A percentile compares a stretch with the other conserved stretches of the same genome.
Conservation (phyloP, 2,888 invertebrate species). For the Drosophila leonis region DNA sequence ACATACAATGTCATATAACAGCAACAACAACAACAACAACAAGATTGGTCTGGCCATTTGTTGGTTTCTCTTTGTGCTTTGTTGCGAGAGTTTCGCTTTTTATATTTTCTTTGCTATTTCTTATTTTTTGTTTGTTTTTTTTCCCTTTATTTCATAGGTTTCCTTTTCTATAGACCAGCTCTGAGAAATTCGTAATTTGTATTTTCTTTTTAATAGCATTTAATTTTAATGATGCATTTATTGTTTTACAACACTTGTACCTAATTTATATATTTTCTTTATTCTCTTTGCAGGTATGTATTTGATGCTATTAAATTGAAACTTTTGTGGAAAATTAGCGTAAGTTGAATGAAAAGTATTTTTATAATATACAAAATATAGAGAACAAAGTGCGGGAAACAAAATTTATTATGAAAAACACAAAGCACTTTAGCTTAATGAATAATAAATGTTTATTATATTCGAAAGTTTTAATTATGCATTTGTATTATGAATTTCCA, state of each 20-base stretch:
- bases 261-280: neutral
- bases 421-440: too few relatives aligned
- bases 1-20: slow-evolving; percentile 28
- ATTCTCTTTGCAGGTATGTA: slow-evolving; percentile 66
- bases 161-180: slow-evolving; percentile 36
- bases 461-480: too few relatives aligned
- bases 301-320: neutral
- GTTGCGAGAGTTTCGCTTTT: slow-evolving; percentile 16
- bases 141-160: slow-evolving; percentile 35
- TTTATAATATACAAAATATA: neutral
- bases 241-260: slow-evolving; percentile 3
- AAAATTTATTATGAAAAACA: too few relatives aligned
- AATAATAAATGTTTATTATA: too few relatives aligned
- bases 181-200: slow-evolving; percentile 17
- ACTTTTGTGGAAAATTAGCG: neutral
- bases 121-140: neutral
- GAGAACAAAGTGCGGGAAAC: neutral
- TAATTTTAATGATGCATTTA: neutral
- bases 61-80: slow-evolving; percentile 53
- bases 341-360: slow-evolving; percentile 14
- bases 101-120: slow-evolving; percentile 12
- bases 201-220: slow-evolving; percentile 4
- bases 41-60: slow-evolving; percentile 51
- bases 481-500: too few relatives aligned
- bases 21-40: slow-evolving; percentile 20